phyloP scores from a whole-genome alignment of 2,113 vertebrate species.

The Typhlomys cinereus region DNA sequence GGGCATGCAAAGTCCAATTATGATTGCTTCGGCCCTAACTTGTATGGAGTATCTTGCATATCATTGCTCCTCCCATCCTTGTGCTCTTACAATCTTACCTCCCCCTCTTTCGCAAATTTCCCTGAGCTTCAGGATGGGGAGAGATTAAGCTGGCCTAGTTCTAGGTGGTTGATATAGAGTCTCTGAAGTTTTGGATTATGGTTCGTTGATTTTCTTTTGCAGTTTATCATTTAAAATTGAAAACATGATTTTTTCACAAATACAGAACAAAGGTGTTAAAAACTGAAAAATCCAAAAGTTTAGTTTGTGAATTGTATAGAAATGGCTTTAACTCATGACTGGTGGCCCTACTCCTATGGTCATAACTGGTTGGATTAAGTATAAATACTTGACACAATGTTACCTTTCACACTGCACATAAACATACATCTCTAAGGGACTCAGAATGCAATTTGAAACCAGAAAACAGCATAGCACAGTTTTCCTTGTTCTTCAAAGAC shows the following conservation, averaged over 20 bases:
- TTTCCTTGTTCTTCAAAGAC: not conserved
- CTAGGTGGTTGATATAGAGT: too few species aligned
- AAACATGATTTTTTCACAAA: not conserved
- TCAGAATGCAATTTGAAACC: not conserved
- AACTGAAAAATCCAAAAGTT: not conserved
- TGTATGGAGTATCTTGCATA: too few species aligned
- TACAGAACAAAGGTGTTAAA: not conserved
- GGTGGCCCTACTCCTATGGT: not conserved
- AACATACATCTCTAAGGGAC: not conserved
- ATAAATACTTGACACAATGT: not conserved
- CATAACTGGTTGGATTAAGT: not conserved
- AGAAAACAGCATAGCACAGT: not conserved
- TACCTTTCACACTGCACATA: not conserved
- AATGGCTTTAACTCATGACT: not conserved
- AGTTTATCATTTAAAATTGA: slow-evolving; percentile 8
- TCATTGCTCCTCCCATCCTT: too few species aligned
- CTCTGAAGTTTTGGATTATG: too few species aligned
- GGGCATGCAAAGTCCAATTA: too few species aligned
- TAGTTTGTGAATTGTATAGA: not conserved
- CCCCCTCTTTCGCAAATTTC: too few species aligned
- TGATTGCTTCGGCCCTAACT: too few species aligned
- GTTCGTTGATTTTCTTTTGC: too few species aligned
- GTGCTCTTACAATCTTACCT: too few species aligned
- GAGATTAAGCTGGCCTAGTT: too few species aligned
- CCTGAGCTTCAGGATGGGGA: too few species aligned